These are phyloP conservation scores for Chiloscyllium punctatum DNA, from an alignment of 2,797 vertebrate species.

Conservation along the genomic window DNA sequence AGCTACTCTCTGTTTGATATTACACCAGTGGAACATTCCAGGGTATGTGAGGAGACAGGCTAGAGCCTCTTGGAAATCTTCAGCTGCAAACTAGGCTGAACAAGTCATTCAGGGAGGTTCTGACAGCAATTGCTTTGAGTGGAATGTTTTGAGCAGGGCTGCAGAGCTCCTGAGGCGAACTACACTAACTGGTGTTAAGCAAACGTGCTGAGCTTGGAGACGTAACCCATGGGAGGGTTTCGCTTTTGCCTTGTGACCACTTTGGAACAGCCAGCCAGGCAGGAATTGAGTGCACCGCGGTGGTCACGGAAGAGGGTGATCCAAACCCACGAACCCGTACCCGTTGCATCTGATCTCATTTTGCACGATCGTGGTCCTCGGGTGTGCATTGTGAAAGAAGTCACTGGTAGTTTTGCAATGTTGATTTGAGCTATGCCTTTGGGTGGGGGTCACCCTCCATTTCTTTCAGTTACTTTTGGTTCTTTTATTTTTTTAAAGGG, in stretches of 20 bases:
- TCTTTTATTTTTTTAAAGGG: not conserved
- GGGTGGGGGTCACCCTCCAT: not conserved
- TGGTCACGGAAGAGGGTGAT: not conserved
- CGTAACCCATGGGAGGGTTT: not conserved
- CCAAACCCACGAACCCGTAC: not conserved
- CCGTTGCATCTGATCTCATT: not conserved
- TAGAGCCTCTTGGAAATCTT: not conserved
- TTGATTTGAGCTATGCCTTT: not conserved
- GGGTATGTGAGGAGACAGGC: slow-evolving; percentile 3
- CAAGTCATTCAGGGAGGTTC: not conserved
- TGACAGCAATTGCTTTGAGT: not conserved
- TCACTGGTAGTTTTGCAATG: not conserved
- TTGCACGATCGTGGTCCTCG: not conserved
- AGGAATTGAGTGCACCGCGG: not conserved
- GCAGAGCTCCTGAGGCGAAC: not conserved
- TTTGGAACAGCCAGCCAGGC: not conserved
- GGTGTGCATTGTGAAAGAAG: not conserved
- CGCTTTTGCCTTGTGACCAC: not conserved
- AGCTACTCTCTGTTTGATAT: not conserved
- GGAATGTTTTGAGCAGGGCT: not conserved
- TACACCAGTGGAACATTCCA: slow-evolving; percentile 6
- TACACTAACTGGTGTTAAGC: not conserved
- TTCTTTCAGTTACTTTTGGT: not conserved
- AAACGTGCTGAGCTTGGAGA: not conserved
- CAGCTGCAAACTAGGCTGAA: not conserved